These are phyloP conservation scores for Semibalanus balanoides DNA, from an alignment of 1,140 invertebrate species.

Conservation along the genomic window DNA sequence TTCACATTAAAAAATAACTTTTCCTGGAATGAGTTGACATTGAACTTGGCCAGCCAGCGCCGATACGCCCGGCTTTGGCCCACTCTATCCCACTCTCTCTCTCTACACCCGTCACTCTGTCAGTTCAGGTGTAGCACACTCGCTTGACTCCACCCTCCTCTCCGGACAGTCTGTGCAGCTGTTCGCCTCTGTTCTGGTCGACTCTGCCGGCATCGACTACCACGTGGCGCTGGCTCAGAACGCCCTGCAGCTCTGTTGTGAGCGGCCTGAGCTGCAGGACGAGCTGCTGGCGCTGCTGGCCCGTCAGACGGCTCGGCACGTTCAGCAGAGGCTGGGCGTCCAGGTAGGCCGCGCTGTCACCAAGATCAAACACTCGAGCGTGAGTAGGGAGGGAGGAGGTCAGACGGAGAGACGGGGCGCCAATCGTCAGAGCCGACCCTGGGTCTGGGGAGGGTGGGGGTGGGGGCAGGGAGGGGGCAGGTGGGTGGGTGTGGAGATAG, in stretches of 20 bases:
- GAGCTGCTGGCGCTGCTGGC: conserved; percentile 81
- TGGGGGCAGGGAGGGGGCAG: too few relatives aligned
- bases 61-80: too few relatives aligned
- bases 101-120: too few relatives aligned
- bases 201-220: conserved; percentile 88
- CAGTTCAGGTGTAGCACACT: too few relatives aligned
- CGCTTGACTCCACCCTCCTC: too few relatives aligned
- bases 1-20: too few relatives aligned
- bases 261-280: conserved; percentile 73
- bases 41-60: too few relatives aligned
- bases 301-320: conserved; percentile 79
- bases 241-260: conserved; percentile 74
- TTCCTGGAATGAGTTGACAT: too few relatives aligned
- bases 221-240: conserved; percentile 90
- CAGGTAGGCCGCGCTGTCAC: conserved; percentile 59
- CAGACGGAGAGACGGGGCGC: too few relatives aligned
- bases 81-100: too few relatives aligned
- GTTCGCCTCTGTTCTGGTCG: conserved; percentile 84
- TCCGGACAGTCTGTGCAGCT: conserved; percentile 65
- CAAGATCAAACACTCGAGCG: conserved; percentile 38
- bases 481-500: too few relatives aligned
- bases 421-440: not conserved
- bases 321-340: conserved; percentile 67
- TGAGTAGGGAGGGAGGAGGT: conserved; percentile 29
- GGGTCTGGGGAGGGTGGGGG: too few relatives aligned